These are phyloP conservation scores for Diabrotica virgifera DNA, from an alignment of 1,140 invertebrate species.

Conservation along the genomic window DNA sequence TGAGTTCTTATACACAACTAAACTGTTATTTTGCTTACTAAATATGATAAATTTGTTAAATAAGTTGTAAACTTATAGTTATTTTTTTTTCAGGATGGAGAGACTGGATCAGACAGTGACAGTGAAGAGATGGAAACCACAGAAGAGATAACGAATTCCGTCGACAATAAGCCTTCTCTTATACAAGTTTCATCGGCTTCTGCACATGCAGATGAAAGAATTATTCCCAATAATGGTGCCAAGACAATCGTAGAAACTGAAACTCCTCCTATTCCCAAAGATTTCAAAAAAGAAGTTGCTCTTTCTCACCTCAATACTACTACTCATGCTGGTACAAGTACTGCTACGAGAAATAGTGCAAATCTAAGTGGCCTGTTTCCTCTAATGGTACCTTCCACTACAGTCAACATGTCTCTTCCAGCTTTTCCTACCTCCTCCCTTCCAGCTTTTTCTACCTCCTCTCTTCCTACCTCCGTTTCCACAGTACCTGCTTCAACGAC, in stretches of 20 bases:
- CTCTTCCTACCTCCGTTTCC: neutral
- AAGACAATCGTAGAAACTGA: neutral
- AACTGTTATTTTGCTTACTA: too few species aligned
- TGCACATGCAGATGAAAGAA: neutral
- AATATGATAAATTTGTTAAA: too few species aligned
- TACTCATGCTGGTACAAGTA: too few species aligned
- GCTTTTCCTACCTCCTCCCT: neutral
- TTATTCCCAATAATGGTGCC: neutral
- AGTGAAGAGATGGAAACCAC: constrained; percentile 3
- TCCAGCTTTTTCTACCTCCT: neutral
- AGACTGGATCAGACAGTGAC: constrained; percentile 3
- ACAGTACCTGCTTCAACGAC: neutral
- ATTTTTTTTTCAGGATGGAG: constrained; percentile 16
- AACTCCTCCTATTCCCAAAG: neutral
- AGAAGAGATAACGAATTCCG: neutral
- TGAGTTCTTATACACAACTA: too few species aligned
- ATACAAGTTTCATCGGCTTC: neutral
- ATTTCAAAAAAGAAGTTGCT: neutral
- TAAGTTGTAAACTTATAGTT: neutral
- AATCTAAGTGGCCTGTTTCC: neutral
- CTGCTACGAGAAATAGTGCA: neutral
- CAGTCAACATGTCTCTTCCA: neutral
- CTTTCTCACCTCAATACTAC: neutral
- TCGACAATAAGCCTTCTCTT: neutral
- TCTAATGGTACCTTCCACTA: neutral